Evolutionary conservation across 1,140 invertebrate genomes (phyloP).

Genomic region (Drosophila novamexicana): DNA sequence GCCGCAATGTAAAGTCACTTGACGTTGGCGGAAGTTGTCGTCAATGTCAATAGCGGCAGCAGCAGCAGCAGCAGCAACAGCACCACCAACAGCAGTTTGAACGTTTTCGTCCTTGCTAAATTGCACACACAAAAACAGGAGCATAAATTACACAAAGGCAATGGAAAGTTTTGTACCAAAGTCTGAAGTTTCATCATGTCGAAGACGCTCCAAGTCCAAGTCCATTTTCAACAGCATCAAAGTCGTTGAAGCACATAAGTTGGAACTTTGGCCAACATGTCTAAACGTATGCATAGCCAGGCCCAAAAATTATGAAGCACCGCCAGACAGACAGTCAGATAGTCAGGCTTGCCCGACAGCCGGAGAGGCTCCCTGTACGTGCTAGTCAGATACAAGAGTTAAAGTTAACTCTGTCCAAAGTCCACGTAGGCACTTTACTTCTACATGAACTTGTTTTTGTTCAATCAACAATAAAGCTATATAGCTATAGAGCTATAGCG

Average conservation of each 20-base stretch:
- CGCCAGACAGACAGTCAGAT: conserved; percentile 33
- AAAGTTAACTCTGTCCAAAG: conserved; percentile 32
- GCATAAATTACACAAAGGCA: conserved; percentile 77
- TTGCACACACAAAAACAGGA: conserved; percentile 64
- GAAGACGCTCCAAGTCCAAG: conserved; percentile 44
- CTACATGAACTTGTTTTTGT: conserved; percentile 66
- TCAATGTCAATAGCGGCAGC: conserved; percentile 61
- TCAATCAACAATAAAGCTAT: conserved; percentile 77
- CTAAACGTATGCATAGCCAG: conserved; percentile 49
- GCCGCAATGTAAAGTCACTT: conserved; percentile 26
- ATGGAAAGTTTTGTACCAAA: conserved; percentile 41
- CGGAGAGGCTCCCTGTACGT: conserved; percentile 46
- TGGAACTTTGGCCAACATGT: conserved; percentile 53
- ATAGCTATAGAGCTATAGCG: conserved; percentile 43
- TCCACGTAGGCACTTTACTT: conserved; percentile 51
- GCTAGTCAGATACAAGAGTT: conserved; percentile 32
- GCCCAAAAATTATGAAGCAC: conserved; percentile 66
- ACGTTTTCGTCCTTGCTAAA: conserved; percentile 39
- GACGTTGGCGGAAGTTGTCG: conserved; percentile 70
- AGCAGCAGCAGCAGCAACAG: conserved; percentile 21
- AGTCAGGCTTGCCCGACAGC: conserved; percentile 14
- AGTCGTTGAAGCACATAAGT: conserved; percentile 69
- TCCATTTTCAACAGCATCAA: conserved; percentile 71
- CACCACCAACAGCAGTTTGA: conserved; percentile 7
- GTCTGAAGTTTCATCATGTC: conserved; percentile 57